Conservation (phyloP, 2,888 invertebrate species). For the Ophonus ardosiacus region DNA sequence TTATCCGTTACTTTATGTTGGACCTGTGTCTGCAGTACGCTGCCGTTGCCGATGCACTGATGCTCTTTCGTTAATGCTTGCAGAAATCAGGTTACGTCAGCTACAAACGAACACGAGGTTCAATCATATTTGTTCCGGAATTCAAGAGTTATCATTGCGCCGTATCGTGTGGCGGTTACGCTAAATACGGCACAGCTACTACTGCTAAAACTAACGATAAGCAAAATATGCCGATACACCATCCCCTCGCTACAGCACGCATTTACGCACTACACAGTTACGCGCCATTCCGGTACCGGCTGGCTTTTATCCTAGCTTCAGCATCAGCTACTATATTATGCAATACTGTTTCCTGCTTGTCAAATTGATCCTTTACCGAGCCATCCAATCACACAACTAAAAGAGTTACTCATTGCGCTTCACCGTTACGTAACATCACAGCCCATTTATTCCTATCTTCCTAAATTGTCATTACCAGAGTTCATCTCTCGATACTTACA, state of each 20-base stretch:
- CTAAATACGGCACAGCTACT: neutral
- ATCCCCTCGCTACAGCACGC: neutral
- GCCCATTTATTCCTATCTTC: neutral
- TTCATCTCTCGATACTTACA: neutral
- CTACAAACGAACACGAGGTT: conserved; percentile 54
- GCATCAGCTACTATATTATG: conserved; percentile 46
- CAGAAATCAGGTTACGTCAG: conserved; percentile 56
- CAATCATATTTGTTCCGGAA: conserved; percentile 59
- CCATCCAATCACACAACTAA: conserved; percentile 37
- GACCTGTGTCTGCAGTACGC: neutral
- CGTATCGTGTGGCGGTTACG: conserved; percentile 2
- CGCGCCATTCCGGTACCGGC: neutral
- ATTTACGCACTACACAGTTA: conserved; percentile 21
- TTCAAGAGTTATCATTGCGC: conserved; percentile 52
- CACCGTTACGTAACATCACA: neutral
- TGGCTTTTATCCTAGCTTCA: conserved; percentile 23
- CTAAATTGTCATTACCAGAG: neutral
- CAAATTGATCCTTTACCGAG: conserved; percentile 47
- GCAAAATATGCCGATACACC: conserved; percentile 23
- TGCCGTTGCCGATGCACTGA: neutral
- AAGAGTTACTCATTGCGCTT: neutral
- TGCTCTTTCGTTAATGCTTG: conserved; percentile 59
- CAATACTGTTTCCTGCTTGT: conserved; percentile 46
- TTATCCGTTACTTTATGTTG: conserved; percentile 24
- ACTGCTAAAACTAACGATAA: conserved; percentile 25